phyloP scores from a whole-genome alignment of 2,888 invertebrate genomes.

The Holacanthella duospinosa region DNA sequence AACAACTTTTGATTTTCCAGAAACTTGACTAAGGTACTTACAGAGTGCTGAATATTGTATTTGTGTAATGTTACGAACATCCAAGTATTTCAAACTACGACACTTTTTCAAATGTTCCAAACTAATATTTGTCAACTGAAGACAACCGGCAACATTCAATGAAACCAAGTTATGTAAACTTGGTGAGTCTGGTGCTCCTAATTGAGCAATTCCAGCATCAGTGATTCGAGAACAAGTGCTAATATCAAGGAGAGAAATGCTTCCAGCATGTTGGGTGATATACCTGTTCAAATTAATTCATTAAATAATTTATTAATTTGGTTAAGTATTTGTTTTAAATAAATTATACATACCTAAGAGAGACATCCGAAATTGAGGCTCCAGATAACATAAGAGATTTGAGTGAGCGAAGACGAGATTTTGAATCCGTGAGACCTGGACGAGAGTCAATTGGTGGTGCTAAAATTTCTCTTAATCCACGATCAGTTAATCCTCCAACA shows the following conservation, averaged over 20 bases:
- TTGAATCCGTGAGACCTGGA: conserved; percentile 62
- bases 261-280: conserved; percentile 63
- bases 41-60: conserved; percentile 11
- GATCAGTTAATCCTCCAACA: conserved; percentile 73
- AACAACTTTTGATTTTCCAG: not conserved
- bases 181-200: conserved; percentile 57
- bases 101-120: conserved; percentile 54
- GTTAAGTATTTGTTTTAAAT: no score
- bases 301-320: conserved; percentile 5
- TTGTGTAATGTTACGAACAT: conserved; percentile 33
- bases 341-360: conserved; percentile 47
- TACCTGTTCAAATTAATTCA: conserved; percentile 43
- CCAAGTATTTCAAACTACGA: conserved; percentile 43
- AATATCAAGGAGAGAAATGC: conserved; percentile 66
- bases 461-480: conserved; percentile 69
- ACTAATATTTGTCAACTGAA: conserved; percentile 67
- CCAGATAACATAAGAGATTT: conserved; percentile 67
- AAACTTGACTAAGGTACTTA: not conserved
- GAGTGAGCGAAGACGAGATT: conserved; percentile 65
- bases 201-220: conserved; percentile 81
- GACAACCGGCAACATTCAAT: conserved; percentile 70
- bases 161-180: conserved; percentile 54
- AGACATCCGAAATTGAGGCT: conserved; percentile 81
- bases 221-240: conserved; percentile 76
- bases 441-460: conserved; percentile 77